phyloP scores from a whole-genome alignment of 2,888 invertebrate species.

The Cantharis lateralis region DNA sequence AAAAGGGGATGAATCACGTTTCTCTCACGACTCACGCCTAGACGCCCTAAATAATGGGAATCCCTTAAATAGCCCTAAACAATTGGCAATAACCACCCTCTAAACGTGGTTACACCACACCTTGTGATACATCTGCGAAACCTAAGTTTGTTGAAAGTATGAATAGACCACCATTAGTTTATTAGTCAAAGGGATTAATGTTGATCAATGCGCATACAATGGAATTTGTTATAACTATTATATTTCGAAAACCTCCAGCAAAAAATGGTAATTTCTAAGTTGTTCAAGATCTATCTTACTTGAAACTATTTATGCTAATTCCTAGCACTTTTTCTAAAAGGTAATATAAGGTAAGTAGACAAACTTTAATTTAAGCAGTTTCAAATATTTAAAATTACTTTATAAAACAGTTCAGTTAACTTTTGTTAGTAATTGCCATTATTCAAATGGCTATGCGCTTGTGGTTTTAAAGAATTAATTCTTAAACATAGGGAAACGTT shows the following conservation, averaged over 20 bases:
- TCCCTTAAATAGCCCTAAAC: conserved; percentile 39
- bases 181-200: not conserved
- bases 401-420: not conserved
- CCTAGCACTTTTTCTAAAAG: not conserved
- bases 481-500: not conserved
- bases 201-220: not conserved
- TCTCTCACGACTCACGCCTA: conserved; percentile 37
- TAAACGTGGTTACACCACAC: conserved; percentile 26
- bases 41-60: conserved; percentile 37
- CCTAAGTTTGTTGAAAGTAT: not conserved
- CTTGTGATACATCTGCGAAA: conserved; percentile 25
- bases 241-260: not conserved
- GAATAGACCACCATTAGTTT: not conserved
- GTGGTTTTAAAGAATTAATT: not conserved
- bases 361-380: not conserved
- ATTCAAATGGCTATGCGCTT: not conserved
- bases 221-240: not conserved
- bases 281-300: not conserved
- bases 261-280: not conserved
- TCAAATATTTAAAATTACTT: not conserved
- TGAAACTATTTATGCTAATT: not conserved
- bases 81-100: conserved; percentile 30
- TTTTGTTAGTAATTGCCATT: not conserved
- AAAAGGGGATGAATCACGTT: conserved; percentile 42
- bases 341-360: not conserved